Evolutionary conservation across 2,888 invertebrate species (phyloP).

Genomic region (Nemotelus pantherinus): DNA sequence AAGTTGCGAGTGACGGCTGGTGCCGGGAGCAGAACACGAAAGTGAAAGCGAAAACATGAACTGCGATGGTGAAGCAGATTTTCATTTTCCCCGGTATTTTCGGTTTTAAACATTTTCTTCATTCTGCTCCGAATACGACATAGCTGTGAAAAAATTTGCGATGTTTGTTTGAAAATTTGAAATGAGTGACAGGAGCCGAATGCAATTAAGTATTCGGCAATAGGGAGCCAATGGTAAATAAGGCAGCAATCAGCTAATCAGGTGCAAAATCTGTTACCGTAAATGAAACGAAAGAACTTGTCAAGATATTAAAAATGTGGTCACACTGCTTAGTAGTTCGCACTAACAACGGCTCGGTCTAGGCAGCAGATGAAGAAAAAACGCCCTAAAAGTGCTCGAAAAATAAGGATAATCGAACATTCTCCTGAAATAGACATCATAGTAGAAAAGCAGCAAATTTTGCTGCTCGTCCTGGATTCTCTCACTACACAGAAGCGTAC

Average conservation of each 20-base stretch:
- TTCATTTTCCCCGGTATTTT: neutral
- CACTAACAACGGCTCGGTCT: too few species aligned
- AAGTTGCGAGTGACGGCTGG: neutral
- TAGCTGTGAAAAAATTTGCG: neutral
- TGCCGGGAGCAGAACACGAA: neutral
- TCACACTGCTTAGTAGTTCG: too few species aligned
- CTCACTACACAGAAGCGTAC: neutral
- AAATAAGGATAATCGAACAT: neutral
- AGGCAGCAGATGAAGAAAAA: too few species aligned
- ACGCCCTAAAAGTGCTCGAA: too few species aligned
- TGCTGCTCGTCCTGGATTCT: neutral
- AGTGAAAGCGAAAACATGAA: neutral
- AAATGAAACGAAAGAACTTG: too few species aligned
- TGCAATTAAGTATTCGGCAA: neutral
- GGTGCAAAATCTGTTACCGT: too few species aligned
- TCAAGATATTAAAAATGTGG: too few species aligned
- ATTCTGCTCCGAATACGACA: conserved; percentile 6
- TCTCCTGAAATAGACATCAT: too few species aligned
- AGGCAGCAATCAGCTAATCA: too few species aligned
- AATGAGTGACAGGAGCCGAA: neutral
- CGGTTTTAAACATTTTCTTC: conserved; percentile 11
- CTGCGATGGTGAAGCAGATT: too few species aligned
- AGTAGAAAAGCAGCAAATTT: too few species aligned
- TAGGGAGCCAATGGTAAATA: too few species aligned
- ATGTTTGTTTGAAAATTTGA: conserved; percentile 18